Evolutionary conservation across 2,888 invertebrate genomes (phyloP).

Genomic region (Gnatocerus cornutus): DNA sequence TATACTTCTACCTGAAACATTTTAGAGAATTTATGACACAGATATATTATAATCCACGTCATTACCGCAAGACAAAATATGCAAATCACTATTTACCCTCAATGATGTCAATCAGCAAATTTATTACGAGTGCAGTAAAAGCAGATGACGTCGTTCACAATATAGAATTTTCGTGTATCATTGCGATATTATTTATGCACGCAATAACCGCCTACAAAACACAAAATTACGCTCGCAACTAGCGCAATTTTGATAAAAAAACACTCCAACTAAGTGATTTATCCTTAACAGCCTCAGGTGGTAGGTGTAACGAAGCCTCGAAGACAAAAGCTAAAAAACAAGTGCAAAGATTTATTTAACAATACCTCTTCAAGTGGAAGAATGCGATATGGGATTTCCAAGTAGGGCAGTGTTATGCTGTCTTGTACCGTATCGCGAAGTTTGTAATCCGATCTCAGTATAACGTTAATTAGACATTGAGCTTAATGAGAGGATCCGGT

Average conservation of each 20-base stretch:
- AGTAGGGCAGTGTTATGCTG: slow-evolving; percentile 56
- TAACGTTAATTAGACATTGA: slow-evolving; percentile 60
- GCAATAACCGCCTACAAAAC: too few species aligned
- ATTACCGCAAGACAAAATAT: not conserved
- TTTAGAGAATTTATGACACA: too few species aligned
- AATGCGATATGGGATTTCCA: slow-evolving; percentile 56
- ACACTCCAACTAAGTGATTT: slow-evolving; percentile 16
- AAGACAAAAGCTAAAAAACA: slow-evolving; percentile 25
- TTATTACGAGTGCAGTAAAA: slow-evolving; percentile 2
- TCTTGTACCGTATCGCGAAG: slow-evolving; percentile 54
- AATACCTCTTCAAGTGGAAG: slow-evolving; percentile 42
- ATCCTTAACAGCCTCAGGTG: slow-evolving; percentile 32
- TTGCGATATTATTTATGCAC: too few species aligned
- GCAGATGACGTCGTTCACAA: not conserved
- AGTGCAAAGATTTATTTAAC: slow-evolving; percentile 40
- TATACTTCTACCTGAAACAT: too few species aligned
- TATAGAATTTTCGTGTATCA: not conserved
- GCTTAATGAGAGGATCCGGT: slow-evolving; percentile 60
- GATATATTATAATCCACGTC: not conserved
- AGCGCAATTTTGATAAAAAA: too few species aligned
- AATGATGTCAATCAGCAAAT: not conserved
- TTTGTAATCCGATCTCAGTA: slow-evolving; percentile 59
- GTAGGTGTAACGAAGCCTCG: slow-evolving; percentile 27
- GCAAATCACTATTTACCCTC: not conserved
- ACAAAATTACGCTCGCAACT: too few species aligned